Conservation (phyloP, 2,113 vertebrate genomes). For the Eira barbara region DNA sequence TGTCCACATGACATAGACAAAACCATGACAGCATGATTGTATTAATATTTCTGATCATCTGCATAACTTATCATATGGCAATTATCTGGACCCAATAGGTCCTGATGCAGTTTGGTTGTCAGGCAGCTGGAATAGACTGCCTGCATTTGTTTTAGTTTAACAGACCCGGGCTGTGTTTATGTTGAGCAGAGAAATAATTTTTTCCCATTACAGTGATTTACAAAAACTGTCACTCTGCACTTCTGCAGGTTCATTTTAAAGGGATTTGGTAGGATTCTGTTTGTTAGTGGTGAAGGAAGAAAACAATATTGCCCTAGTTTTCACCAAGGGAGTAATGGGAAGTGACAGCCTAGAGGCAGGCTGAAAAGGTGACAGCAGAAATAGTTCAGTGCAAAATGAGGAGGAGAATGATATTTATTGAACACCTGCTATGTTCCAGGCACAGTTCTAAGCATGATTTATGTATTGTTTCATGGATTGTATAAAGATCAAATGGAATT, state of each 20-base stretch:
- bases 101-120: neutral
- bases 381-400: neutral
- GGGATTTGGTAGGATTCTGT: constrained; percentile 65
- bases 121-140: constrained; percentile 7
- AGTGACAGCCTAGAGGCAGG: constrained; percentile 56
- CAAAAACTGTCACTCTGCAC: constrained; percentile 69
- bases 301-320: constrained; percentile 66
- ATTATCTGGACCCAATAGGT: neutral
- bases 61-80: neutral
- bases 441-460: constrained; percentile 19
- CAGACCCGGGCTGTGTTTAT: constrained; percentile 46
- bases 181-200: constrained; percentile 59
- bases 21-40: neutral
- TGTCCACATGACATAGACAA: neutral
- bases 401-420: constrained; percentile 39
- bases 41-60: constrained; percentile 3
- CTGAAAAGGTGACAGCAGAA: constrained; percentile 40
- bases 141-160: neutral
- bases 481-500: constrained; percentile 46
- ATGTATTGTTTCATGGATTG: constrained; percentile 37
- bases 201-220: constrained; percentile 73
- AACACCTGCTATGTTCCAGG: constrained; percentile 48
- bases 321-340: constrained; percentile 26
- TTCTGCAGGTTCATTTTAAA: constrained; percentile 64
- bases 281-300: constrained; percentile 52